Base-by-base conservation (phyloP, 2,113 vertebrate genomes). In the Ictalurus punctatus region DNA sequence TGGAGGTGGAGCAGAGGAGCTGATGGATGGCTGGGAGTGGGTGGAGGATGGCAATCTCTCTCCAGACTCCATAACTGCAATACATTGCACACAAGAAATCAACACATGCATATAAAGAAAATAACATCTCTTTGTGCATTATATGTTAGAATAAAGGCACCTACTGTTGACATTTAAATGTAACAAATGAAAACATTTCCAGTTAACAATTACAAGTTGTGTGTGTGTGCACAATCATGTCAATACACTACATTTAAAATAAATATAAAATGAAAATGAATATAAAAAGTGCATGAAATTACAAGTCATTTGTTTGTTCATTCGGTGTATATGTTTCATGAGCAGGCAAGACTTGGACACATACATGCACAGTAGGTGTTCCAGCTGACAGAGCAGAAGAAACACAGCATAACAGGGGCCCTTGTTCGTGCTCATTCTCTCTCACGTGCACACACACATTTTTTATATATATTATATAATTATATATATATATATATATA, bases 21-120 rank as follows among this genome's bases (percentile, higher is more conserved):
- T 94, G 95, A 94, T 89, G 95, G 95, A 93, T 88, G 96, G 95
- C 37, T 95, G 95, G 90, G 93, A 92, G 13, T 96, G 92, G 3
- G 96, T 94, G 69, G 97, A 94, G 92, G 95, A 95, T 52, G 95
- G 93, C 94, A 98, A 93, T 92, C 95, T 93, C 94, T 98, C 97
- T 92, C 95, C 96, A 94, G 97, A 97, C 96, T 99, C 98, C 98
- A 98, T 99, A 94, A 95, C 98, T 99, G 82, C 27, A 90, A 93
- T 93, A 94, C 63, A 93, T 90, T 92, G 93, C 89, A 93, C 93
- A 94, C 88, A 92, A 93, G 84, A 91, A 91, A 92, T 93, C 93
- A 95, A 94, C 93, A 95, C 93, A 23, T 10, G 67, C 2, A 88
- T 79, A 52, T 84, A 86, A 40, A 80, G 10, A 67, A 16, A 63